These are phyloP conservation scores for Penaeus chinensis DNA, from an alignment of 1,140 invertebrate genomes.

Conservation along the genomic window DNA sequence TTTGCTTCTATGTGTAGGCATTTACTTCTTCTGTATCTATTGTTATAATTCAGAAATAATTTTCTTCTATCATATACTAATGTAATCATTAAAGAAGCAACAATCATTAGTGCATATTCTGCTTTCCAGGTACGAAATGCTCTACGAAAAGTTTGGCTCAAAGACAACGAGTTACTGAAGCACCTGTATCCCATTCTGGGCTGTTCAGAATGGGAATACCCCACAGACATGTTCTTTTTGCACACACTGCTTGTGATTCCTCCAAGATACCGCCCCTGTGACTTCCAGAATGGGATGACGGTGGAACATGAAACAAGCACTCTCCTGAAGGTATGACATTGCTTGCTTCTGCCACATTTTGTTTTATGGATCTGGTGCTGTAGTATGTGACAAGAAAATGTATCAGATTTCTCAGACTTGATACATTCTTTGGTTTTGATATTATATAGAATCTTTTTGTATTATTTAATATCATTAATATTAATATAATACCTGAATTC, in stretches of 20 bases:
- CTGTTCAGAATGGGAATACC: conserved; percentile 71
- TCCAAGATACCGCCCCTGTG: conserved; percentile 81
- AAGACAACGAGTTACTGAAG: conserved; percentile 79
- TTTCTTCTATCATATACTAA: background rate
- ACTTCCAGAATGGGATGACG: conserved; percentile 38
- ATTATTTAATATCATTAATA: background rate
- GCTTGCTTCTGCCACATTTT: no score
- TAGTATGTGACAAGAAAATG: no score
- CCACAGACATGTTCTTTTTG: conserved; percentile 92
- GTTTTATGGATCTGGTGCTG: no score
- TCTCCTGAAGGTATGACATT: conserved; percentile 44
- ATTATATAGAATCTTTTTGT: background rate
- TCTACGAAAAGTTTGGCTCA: conserved; percentile 80
- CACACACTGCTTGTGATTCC: conserved; percentile 88
- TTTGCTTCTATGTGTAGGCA: no score
- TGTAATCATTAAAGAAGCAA: conserved; percentile 1
- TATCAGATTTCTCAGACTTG: no score
- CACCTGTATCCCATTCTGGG: conserved; percentile 80
- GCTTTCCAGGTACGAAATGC: conserved; percentile 73
- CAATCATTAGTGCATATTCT: background rate
- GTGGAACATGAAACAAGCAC: conserved; percentile 58
- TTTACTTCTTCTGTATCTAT: no score
- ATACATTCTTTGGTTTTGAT: background rate
- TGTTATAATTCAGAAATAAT: no score
- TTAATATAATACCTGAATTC: background rate